Evolutionary conservation across 2,797 vertebrate genomes (phyloP).

Genomic region (Chaetophractus vellerosus): DNA sequence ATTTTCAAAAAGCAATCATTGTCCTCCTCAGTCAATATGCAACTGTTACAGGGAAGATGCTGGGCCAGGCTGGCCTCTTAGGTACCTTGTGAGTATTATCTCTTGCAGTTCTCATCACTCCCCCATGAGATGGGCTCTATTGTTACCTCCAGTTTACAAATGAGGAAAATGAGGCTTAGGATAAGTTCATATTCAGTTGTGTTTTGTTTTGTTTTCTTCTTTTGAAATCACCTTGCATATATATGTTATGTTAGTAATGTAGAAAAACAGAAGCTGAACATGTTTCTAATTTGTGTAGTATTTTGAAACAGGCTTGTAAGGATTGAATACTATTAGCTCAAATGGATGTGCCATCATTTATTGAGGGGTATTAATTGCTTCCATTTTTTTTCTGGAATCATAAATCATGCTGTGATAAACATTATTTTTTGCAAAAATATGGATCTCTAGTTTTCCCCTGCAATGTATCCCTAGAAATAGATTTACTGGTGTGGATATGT

Average conservation of each 20-base stretch:
- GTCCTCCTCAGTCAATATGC: background rate
- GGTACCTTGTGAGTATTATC: background rate
- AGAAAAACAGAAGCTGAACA: background rate
- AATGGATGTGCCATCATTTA: background rate
- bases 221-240: background rate
- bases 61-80: background rate
- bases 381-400: background rate
- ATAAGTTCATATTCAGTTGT: background rate
- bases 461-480: constrained; percentile 56
- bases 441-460: background rate
- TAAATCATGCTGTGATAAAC: background rate
- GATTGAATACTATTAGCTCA: background rate
- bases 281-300: background rate
- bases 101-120: background rate
- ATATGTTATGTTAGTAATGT: background rate
- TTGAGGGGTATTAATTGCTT: background rate
- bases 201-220: background rate
- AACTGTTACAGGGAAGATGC: background rate
- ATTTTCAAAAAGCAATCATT: background rate
- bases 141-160: background rate
- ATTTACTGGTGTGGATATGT: background rate
- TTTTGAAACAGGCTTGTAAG: background rate
- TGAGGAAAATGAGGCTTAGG: background rate
- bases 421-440: constrained; percentile 23
- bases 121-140: background rate